A percentile compares a stretch with the other conserved stretches of the same genome.
These are phyloP conservation scores for Agrochola circellaris DNA, from an alignment of 2,888 invertebrate genomes.

Conservation along the genomic window DNA sequence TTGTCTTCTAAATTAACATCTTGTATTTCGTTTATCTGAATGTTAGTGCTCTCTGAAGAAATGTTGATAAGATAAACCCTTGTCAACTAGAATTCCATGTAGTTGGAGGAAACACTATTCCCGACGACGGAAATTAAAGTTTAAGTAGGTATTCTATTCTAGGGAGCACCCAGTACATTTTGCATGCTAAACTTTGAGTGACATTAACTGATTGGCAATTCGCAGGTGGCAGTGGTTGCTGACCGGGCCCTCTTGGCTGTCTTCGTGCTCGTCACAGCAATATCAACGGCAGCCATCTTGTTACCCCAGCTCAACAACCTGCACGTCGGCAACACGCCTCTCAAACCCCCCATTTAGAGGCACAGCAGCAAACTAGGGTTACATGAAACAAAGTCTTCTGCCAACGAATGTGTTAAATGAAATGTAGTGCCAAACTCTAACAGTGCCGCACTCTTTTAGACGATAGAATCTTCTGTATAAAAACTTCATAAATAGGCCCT, in stretches of 20 bases:
- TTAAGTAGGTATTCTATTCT: not conserved
- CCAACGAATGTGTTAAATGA: constrained; percentile 72
- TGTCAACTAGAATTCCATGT: too few relatives aligned
- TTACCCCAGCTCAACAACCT: constrained; percentile 91
- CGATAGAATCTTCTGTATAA: constrained; percentile 23
- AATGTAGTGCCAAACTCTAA: constrained; percentile 63
- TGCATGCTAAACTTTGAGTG: not conserved
- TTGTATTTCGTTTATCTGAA: not conserved
- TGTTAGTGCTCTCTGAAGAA: not conserved
- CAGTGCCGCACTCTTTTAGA: constrained; percentile 34
- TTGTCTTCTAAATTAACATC: constrained; percentile 10
- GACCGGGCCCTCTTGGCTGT: constrained; percentile 94
- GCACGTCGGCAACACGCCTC: constrained; percentile 87
- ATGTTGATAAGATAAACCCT: too few relatives aligned
- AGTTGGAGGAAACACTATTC: not conserved
- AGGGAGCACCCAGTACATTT: not conserved
- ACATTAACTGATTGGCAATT: constrained; percentile 23
- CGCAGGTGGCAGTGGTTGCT: constrained; percentile 94
- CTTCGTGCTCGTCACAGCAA: constrained; percentile 94
- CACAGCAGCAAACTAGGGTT: constrained; percentile 30
- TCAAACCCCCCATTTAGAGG: constrained; percentile 85
- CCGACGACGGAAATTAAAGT: not conserved
- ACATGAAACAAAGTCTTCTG: constrained; percentile 62
- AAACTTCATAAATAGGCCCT: not conserved
- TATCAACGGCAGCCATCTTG: constrained; percentile 95